These are phyloP conservation scores for Psettodes erumei DNA, from an alignment of 2,113 vertebrate genomes.

Conservation along the genomic window DNA sequence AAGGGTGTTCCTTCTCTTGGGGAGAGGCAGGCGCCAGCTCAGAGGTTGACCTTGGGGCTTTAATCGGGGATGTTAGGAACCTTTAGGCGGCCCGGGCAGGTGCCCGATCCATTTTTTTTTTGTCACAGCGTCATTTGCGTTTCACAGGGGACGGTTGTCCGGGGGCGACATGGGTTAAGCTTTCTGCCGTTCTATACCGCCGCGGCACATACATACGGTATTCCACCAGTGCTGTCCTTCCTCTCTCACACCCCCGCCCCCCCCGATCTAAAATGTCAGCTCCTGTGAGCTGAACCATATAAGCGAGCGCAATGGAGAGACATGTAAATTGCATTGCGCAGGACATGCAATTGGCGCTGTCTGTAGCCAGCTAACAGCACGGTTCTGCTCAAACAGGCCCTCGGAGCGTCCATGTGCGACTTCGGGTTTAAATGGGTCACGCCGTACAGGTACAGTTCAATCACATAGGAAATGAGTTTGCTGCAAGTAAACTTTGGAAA, in stretches of 20 bases:
- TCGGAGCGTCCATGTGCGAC: constrained; percentile 70
- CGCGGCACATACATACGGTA: constrained; percentile 38
- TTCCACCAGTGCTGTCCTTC: constrained; percentile 31
- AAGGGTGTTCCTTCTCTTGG: constrained; percentile 77
- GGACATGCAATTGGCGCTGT: constrained; percentile 67
- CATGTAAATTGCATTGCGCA: constrained; percentile 77
- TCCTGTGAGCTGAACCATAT: constrained; percentile 78
- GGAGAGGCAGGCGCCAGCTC: constrained; percentile 79
- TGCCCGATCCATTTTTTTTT: no score
- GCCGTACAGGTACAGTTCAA: constrained; percentile 73
- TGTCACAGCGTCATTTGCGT: constrained; percentile 74
- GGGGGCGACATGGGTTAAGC: constrained; percentile 62
- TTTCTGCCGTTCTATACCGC: constrained; percentile 52
- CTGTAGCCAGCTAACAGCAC: constrained; percentile 62
- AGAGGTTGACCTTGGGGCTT: constrained; percentile 89
- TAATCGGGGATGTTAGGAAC: constrained; percentile 87
- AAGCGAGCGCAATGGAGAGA: constrained; percentile 77
- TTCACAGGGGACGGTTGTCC: constrained; percentile 47
- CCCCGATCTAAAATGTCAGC: constrained; percentile 73
- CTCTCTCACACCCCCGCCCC: no score
- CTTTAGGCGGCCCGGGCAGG: constrained; percentile 81
- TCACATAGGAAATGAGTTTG: constrained; percentile 78
- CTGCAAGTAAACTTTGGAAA: constrained; percentile 75
- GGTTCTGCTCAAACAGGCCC: constrained; percentile 70
- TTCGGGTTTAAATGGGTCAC: constrained; percentile 67